Evolutionary conservation across 2,888 invertebrate species (phyloP).

Genomic region (Pardosa pseudoannulata): DNA sequence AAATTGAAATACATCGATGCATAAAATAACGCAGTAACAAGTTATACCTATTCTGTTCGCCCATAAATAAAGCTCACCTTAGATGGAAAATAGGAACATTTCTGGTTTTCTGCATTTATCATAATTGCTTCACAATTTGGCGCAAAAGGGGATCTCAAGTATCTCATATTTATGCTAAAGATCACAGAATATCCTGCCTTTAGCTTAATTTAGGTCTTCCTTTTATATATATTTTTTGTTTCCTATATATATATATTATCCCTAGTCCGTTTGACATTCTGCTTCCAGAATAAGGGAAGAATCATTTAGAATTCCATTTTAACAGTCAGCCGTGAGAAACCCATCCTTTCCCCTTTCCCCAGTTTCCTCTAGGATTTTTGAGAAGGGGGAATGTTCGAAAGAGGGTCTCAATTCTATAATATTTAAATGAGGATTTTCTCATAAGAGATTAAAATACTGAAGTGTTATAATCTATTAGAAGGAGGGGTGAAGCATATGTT

Average conservation of each 20-base stretch:
- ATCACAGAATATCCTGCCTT: neutral
- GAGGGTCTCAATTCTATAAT: no score
- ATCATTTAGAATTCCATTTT: conserved; percentile 13
- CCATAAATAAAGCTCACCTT: neutral
- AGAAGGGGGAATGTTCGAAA: no score
- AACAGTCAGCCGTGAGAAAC: neutral
- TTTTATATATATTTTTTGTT: no score
- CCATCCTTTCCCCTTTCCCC: no score
- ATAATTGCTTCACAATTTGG: conserved; percentile 11
- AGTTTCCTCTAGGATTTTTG: no score
- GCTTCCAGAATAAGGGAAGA: neutral
- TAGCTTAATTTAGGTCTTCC: conserved; percentile 6
- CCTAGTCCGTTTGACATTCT: neutral
- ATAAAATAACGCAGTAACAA: no score
- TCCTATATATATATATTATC: no score
- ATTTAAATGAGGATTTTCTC: no score
- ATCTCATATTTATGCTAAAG: conserved; percentile 22
- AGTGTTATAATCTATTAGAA: no score
- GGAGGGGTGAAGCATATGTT: no score
- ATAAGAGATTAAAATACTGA: no score
- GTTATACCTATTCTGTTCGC: neutral
- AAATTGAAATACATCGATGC: no score
- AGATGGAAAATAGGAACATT: neutral
- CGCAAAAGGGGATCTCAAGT: neutral
- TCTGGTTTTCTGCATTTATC: conserved; percentile 10